Conservation (phyloP, 2,797 vertebrate species). For the Clarias laeviceps region DNA sequence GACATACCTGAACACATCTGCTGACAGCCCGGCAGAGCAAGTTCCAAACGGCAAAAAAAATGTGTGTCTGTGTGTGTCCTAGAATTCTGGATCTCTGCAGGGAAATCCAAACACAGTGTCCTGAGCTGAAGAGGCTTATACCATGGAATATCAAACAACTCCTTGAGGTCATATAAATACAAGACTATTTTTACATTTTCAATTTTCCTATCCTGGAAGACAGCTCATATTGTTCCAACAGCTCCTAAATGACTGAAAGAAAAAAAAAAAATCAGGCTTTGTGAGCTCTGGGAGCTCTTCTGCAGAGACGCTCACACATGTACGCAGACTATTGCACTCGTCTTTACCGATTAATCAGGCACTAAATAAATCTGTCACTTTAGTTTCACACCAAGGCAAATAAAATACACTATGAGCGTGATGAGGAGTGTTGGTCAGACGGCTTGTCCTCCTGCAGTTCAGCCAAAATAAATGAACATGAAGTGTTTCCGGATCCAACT, state of each 20-base stretch:
- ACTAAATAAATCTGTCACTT: constrained; percentile 50
- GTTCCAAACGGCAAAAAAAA: constrained; percentile 16
- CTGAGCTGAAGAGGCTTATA: constrained; percentile 51
- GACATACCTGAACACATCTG: constrained; percentile 49
- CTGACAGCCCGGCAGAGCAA: constrained; percentile 26
- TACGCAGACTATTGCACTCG: constrained; percentile 31
- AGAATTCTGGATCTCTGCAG: constrained; percentile 25
- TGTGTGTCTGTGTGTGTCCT: constrained; percentile 24
- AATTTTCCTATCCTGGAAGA: constrained; percentile 25
- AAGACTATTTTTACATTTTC: constrained; percentile 19
- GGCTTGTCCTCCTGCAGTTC: constrained; percentile 29
- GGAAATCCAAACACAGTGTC: constrained; percentile 31
- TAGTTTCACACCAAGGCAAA: constrained; percentile 38
- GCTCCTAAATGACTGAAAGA: constrained; percentile 54
- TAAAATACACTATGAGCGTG: constrained; percentile 39
- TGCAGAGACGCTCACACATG: constrained; percentile 3
- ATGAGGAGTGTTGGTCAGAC: constrained; percentile 28
- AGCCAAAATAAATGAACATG: constrained; percentile 48
- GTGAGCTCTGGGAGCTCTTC: constrained; percentile 66
- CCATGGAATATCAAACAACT: constrained; percentile 39
- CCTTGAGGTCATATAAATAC: constrained; percentile 9
- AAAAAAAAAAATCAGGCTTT: constrained; percentile 38
- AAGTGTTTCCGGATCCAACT: constrained; percentile 44
- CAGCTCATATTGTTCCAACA: constrained; percentile 27
- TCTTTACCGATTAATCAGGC: constrained; percentile 42